These are phyloP conservation scores for Rhingia campestris DNA, from an alignment of 2,888 invertebrate genomes.

Conservation along the genomic window DNA sequence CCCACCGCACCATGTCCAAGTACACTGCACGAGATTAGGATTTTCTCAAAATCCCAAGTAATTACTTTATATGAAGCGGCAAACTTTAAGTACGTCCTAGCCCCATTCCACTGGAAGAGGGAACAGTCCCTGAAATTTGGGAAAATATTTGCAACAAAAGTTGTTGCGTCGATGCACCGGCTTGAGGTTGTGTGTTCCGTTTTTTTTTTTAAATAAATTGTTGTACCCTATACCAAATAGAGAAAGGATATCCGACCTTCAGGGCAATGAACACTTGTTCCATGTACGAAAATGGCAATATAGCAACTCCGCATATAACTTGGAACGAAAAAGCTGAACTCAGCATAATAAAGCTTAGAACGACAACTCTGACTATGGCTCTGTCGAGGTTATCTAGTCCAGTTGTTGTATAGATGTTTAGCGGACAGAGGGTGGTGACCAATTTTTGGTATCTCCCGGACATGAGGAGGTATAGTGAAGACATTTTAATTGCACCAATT, in stretches of 20 bases:
- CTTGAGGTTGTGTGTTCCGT: conserved; percentile 15
- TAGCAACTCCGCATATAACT: background rate
- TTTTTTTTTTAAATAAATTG: conserved; percentile 38
- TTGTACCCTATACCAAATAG: conserved; percentile 32
- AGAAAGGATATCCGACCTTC: conserved; percentile 31
- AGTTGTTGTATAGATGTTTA: conserved; percentile 13
- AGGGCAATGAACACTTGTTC: conserved; percentile 35
- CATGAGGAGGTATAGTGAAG: background rate
- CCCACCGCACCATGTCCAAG: background rate
- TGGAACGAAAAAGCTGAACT: conserved; percentile 42
- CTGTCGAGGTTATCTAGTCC: conserved; percentile 16
- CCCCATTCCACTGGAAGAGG: conserved; percentile 32
- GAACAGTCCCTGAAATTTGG: conserved; percentile 20
- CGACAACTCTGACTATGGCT: background rate
- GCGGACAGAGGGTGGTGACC: background rate
- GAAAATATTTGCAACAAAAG: conserved; percentile 30
- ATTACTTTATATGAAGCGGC: conserved; percentile 56
- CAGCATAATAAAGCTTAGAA: conserved; percentile 46
- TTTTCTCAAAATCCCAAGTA: conserved; percentile 50
- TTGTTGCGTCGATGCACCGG: conserved; percentile 31
- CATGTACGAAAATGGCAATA: conserved; percentile 4
- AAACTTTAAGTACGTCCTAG: conserved; percentile 48
- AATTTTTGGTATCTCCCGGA: background rate
- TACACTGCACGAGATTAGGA: conserved; percentile 21
- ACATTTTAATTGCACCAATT: conserved; percentile 63